These are phyloP conservation scores for Oppia nitens DNA, from an alignment of 1,140 invertebrate genomes.

Conservation along the genomic window DNA sequence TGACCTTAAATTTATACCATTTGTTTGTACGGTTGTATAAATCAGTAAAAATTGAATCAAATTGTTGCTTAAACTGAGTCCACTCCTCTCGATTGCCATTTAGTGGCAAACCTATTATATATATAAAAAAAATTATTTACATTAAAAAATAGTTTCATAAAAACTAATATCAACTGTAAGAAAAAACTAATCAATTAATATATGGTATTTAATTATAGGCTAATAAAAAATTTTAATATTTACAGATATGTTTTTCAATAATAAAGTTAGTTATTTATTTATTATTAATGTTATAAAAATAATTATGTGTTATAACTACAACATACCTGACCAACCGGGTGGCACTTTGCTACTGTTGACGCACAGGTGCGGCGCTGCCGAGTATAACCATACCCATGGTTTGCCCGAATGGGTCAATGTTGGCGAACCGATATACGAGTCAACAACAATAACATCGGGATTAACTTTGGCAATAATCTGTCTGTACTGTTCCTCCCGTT, in stretches of 20 bases:
- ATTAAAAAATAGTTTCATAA: no score
- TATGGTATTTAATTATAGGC: background rate
- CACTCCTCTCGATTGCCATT: constrained; percentile 3
- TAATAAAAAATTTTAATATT: background rate
- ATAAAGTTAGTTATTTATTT: background rate
- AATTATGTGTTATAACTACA: background rate
- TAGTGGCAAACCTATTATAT: background rate
- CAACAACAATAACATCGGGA: background rate
- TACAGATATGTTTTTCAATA: background rate
- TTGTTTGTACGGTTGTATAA: background rate
- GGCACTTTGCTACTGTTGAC: background rate
- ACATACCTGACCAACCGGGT: background rate
- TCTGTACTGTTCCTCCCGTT: background rate
- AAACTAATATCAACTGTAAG: background rate
- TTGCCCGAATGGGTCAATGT: background rate
- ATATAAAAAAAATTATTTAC: background rate
- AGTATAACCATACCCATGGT: background rate
- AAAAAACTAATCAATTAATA: background rate
- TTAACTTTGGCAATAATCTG: background rate
- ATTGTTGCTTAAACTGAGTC: background rate
- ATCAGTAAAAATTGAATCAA: background rate
- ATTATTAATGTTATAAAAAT: background rate
- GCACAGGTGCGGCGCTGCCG: background rate
- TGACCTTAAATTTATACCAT: background rate
- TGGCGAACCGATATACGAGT: background rate